Percentiles rank a stretch among this genome's conserved stretches.
phyloP scores from a whole-genome alignment of 92 coral and sea anemone species.

The Palythoa caribaeorum region DNA sequence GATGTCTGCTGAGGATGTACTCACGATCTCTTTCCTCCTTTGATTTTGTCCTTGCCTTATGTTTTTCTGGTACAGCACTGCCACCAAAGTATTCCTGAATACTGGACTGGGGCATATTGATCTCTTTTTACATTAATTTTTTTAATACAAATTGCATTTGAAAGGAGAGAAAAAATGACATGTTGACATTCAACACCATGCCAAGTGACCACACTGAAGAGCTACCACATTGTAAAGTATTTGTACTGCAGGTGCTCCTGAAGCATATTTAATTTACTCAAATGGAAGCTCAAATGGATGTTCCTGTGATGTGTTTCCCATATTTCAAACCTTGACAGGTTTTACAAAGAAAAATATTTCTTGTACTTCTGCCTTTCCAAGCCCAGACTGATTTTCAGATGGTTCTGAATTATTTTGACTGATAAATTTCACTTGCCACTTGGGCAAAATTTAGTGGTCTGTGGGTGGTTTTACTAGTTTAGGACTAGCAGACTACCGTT shows the following conservation, averaged over 20 bases:
- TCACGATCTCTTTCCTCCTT: background rate
- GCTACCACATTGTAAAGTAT: background rate
- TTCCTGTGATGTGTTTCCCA: background rate
- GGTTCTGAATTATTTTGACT: background rate
- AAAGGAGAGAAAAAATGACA: background rate
- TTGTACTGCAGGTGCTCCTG: background rate
- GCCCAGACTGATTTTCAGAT: background rate
- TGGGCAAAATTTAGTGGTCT: constrained; percentile 75
- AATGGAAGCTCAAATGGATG: background rate
- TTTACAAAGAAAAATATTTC: background rate
- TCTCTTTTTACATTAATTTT: background rate
- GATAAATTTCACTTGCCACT: constrained; percentile 2
- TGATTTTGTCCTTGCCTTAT: background rate
- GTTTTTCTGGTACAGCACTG: background rate
- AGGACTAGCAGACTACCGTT: background rate
- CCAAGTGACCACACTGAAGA: background rate
- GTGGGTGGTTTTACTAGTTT: constrained; percentile 3
- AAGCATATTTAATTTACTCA: background rate
- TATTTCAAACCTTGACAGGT: background rate
- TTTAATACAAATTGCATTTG: background rate
- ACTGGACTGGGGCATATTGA: background rate
- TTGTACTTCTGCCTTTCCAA: background rate
- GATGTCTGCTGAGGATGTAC: no score
- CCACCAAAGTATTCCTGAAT: constrained; percentile 28
- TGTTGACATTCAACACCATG: background rate